Percentiles rank a stretch among this genome's conserved stretches.
These are phyloP conservation scores for Drymonia ruficornis DNA, from an alignment of 2,888 invertebrate species.

Conservation along the genomic window DNA sequence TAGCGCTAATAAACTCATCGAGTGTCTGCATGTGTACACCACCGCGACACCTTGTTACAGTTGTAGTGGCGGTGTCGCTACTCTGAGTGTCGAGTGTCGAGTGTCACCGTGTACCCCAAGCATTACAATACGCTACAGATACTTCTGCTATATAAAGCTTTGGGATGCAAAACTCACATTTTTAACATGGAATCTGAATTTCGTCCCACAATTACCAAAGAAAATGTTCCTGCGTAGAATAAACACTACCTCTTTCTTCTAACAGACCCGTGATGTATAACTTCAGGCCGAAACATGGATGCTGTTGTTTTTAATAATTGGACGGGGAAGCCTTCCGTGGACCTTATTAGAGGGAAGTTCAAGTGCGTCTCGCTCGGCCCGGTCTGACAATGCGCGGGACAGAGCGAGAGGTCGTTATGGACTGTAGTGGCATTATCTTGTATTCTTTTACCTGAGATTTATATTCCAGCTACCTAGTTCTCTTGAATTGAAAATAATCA, in stretches of 20 bases:
- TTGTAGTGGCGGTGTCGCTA: too few relatives aligned
- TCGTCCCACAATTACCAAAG: not conserved
- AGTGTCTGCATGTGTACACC: too few relatives aligned
- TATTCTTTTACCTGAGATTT: too few relatives aligned
- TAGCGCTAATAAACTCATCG: too few relatives aligned
- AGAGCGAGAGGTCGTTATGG: constrained; percentile 5
- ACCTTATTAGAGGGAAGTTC: constrained; percentile 55
- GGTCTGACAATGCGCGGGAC: constrained; percentile 26
- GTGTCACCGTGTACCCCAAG: too few relatives aligned
- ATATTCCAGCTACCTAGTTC: too few relatives aligned
- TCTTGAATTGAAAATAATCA: too few relatives aligned
- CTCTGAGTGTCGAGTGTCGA: too few relatives aligned
- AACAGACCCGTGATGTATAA: not conserved
- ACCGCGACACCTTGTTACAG: too few relatives aligned
- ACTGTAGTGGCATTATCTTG: not conserved
- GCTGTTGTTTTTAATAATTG: constrained; percentile 31
- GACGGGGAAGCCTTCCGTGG: constrained; percentile 44
- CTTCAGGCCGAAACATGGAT: constrained; percentile 1
- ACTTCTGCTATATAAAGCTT: too few relatives aligned
- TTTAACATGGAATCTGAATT: not conserved
- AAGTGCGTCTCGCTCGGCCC: constrained; percentile 41
- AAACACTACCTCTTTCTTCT: not conserved
- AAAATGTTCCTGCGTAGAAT: not conserved
- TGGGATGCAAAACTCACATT: not conserved
- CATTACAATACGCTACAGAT: too few relatives aligned